Evolutionary conservation across 2,888 invertebrate species (phyloP), one percentile per base, ranked within the genome.

Genomic region (Nasonia oneida): DNA sequence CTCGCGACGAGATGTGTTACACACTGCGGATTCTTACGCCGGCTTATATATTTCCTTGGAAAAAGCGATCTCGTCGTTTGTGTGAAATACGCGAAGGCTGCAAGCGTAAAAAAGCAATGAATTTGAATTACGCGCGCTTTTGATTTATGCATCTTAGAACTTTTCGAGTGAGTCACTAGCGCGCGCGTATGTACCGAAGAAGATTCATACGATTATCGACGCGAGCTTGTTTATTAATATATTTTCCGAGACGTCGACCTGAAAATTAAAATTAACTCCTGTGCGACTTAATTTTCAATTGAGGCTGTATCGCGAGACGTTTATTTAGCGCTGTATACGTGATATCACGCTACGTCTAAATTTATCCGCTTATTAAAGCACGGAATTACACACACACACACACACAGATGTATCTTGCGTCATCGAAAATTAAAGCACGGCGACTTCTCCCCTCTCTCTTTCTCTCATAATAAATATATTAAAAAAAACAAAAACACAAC

Each of bases 291-390:
- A 67, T 67, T 67, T 29, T 67, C 64, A 67, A 29, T 67, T 33
- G 12, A 67, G 64, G 33, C 12, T 37, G 4, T 47, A 47, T 67
- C 33, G 64, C 64, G 33, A 29, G 2, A 29, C 64, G 14, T 14
- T 10, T 29, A 67, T 29, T 67, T 14, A n/a, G n/a, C n/a, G n/a
- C 1, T 15, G 10, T 29, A 64, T 10, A 14, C 23, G 64, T 14
- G 64, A 3, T 67, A 67, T 67, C 64, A n/a, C 14, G 64, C 33
- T 33, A 8, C 8, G 64, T 67, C 64, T 67, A 67, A 67, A 29
- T 67, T 67, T 67, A 67, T 67, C 61, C 61, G 61, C 61, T 23
- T 61, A 23, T 61, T 61, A 23, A 61, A 61, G 23, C 61, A 23
- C 61, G 10, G 18, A 61, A 61, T 61, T n/a, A 23, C 61, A 23